A percentile compares a stretch with the other conserved stretches of the same genome.
These are phyloP conservation scores for Mycetomoellerius zeteki DNA, from an alignment of 1,140 invertebrate species.

Conservation along the genomic window DNA sequence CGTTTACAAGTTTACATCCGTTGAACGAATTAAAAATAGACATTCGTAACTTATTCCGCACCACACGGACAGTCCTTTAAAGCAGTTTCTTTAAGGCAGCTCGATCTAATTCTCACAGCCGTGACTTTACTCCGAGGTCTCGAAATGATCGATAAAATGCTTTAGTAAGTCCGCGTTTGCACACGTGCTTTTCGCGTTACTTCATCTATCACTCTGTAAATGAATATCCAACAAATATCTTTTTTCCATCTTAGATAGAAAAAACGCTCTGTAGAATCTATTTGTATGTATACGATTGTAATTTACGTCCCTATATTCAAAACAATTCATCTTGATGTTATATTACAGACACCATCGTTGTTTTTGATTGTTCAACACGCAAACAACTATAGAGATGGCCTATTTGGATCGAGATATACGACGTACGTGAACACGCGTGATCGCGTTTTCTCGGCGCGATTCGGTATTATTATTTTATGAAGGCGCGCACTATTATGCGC, in stretches of 20 bases:
- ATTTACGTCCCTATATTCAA: slow-evolving; percentile 4
- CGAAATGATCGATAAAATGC: slow-evolving; percentile 64
- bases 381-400: slow-evolving; percentile 65
- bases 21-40: slow-evolving; percentile 44
- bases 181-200: neutral
- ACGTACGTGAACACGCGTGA: slow-evolving; percentile 37
- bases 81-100: neutral
- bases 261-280: neutral
- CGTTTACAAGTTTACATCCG: neutral
- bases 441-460: slow-evolving; percentile 44
- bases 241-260: neutral
- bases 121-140: slow-evolving; percentile 53
- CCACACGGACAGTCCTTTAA: neutral
- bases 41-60: slow-evolving; percentile 22
- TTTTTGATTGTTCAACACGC: slow-evolving; percentile 77
- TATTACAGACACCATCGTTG: slow-evolving; percentile 35
- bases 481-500: neutral
- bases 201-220: neutral
- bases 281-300: neutral
- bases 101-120: slow-evolving; percentile 43
- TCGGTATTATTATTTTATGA: slow-evolving; percentile 46
- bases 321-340: slow-evolving; percentile 1
- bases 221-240: neutral
- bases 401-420: slow-evolving; percentile 65
- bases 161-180: slow-evolving; percentile 2